phyloP scores from a whole-genome alignment of 2,888 invertebrate genomes.

The Calliopum simillimum region DNA sequence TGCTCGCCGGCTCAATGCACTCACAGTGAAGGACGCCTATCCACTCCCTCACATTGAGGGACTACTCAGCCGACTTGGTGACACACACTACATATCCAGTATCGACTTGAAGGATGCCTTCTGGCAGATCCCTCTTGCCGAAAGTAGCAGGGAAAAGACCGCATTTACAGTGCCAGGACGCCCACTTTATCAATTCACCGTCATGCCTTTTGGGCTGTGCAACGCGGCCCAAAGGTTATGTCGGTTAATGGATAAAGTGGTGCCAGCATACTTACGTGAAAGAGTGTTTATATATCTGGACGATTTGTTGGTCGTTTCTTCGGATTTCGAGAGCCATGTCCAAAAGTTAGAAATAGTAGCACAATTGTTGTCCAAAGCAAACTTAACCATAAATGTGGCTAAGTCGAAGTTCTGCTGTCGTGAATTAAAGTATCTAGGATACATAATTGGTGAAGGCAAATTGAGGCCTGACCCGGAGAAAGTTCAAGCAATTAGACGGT shows the following conservation, averaged over 20 bases:
- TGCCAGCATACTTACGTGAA: not conserved
- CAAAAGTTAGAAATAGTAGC: not conserved
- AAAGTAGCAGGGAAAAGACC: no score
- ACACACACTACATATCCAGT: conserved; percentile 39
- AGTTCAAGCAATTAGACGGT: not conserved
- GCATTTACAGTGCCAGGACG: no score
- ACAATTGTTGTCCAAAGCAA: not conserved
- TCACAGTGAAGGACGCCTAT: conserved; percentile 34
- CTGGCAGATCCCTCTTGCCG: no score
- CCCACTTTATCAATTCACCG: no score
- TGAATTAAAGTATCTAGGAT: conserved; percentile 15
- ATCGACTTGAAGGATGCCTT: conserved; percentile 14
- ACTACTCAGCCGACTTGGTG: conserved; percentile 37
- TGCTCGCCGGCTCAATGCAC: conserved; percentile 30
- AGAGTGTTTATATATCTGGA: not conserved
- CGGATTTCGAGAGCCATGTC: conserved; percentile 17
- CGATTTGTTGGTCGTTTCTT: not conserved
- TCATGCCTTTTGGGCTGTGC: no score
- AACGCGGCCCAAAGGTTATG: not conserved
- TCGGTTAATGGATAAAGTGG: not conserved
- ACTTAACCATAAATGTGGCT: not conserved
- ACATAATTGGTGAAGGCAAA: conserved; percentile 15
- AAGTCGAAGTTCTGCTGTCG: conserved; percentile 26
- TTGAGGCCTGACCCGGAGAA: conserved; percentile 5
- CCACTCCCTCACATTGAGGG: conserved; percentile 38